Conservation (phyloP, 2,797 vertebrate species). For the Chloroceryle amazona region DNA sequence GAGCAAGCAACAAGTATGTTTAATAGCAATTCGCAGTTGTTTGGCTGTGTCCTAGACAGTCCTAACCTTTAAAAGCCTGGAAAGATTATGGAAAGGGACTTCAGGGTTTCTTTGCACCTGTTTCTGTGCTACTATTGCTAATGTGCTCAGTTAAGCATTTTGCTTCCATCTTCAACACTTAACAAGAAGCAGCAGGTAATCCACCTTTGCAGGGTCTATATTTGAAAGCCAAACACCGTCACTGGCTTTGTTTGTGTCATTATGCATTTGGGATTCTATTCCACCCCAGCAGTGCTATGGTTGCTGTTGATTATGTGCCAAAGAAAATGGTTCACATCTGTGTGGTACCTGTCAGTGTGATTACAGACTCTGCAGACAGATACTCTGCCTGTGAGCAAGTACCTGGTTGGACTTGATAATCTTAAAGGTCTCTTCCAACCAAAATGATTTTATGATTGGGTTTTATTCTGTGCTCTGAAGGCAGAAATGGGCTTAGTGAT, state of each 20-base stretch:
- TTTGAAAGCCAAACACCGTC: neutral
- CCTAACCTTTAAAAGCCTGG: neutral
- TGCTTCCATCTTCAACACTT: neutral
- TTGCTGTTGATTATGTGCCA: neutral
- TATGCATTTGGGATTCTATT: neutral
- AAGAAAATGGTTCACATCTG: neutral
- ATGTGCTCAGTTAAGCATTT: neutral
- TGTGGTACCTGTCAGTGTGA: neutral
- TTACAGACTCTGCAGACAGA: neutral
- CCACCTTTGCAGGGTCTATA: neutral
- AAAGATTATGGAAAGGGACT: neutral
- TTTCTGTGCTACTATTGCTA: neutral
- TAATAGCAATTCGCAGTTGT: neutral
- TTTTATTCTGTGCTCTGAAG: slow-evolving; percentile 31
- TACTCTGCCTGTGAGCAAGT: neutral
- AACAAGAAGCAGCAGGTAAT: neutral
- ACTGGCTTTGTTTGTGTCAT: neutral
- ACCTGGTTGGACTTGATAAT: neutral
- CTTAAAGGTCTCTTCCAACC: too few species aligned
- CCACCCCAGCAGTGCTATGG: neutral
- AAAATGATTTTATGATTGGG: neutral
- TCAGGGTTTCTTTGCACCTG: neutral
- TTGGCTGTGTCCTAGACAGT: neutral
- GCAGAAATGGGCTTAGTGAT: slow-evolving; percentile 27
- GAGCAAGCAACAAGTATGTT: too few species aligned